Conservation (phyloP, 2,888 invertebrate genomes). For the Cerceris rybyensis region DNA sequence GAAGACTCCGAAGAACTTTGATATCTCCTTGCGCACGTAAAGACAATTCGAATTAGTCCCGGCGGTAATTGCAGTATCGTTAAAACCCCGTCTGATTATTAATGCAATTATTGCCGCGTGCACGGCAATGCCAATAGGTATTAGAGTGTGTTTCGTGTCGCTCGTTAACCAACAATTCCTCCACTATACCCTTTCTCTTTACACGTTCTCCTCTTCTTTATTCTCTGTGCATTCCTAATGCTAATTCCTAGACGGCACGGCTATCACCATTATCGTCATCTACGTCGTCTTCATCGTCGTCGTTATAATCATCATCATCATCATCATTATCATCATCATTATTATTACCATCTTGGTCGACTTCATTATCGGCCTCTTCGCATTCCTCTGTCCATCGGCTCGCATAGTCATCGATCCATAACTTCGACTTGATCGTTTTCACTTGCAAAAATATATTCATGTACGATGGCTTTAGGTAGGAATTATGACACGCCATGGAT, state of each 20-base stretch:
- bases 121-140: slow-evolving; percentile 14
- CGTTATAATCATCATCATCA: not conserved
- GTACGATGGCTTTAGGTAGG: slow-evolving; percentile 17
- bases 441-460: slow-evolving; percentile 18
- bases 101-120: slow-evolving; percentile 60
- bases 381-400: not conserved
- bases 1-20: no score
- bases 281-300: slow-evolving; percentile 8
- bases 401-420: slow-evolving; percentile 20
- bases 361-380: slow-evolving; percentile 1
- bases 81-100: slow-evolving; percentile 54
- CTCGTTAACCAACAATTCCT: slow-evolving; percentile 31
- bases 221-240: slow-evolving; percentile 12
- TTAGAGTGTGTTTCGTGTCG: slow-evolving; percentile 12
- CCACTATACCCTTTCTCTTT: slow-evolving; percentile 1
- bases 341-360: slow-evolving; percentile 2
- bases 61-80: slow-evolving; percentile 59
- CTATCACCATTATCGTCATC: slow-evolving; percentile 30
- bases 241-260: slow-evolving; percentile 18
- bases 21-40: slow-evolving; percentile 33
- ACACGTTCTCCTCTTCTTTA: not conserved
- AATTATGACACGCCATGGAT: slow-evolving; percentile 17
- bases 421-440: slow-evolving; percentile 30
- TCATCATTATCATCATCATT: slow-evolving; percentile 17
- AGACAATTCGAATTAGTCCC: slow-evolving; percentile 65